phyloP scores from a whole-genome alignment of 2,113 vertebrate species.

The Bubo bubo region DNA sequence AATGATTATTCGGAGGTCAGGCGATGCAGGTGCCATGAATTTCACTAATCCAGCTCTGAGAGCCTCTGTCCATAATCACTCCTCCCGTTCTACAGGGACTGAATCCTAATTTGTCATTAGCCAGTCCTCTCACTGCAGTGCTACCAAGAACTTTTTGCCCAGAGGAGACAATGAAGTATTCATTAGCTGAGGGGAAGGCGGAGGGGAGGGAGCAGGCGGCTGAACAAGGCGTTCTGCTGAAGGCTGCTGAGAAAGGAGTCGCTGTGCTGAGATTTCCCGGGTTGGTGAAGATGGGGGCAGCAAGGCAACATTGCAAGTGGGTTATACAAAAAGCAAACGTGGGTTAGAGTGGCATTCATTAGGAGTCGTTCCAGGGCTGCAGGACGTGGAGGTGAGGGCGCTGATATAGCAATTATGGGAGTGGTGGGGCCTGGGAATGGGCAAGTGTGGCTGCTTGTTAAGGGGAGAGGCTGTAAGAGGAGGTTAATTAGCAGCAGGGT shows the following conservation, averaged over 20 bases:
- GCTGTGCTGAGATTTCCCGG: slow-evolving; percentile 54
- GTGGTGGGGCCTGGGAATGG: background rate
- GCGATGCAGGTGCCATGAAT: slow-evolving; percentile 79
- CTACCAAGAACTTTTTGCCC: slow-evolving; percentile 64
- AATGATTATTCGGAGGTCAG: slow-evolving; percentile 79
- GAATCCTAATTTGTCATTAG: slow-evolving; percentile 78
- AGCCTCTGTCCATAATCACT: slow-evolving; percentile 77
- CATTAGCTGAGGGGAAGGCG: slow-evolving; percentile 52
- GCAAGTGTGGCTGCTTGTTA: background rate
- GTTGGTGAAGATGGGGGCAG: background rate
- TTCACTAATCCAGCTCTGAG: slow-evolving; percentile 75
- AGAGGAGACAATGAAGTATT: slow-evolving; percentile 76
- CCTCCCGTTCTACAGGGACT: slow-evolving; percentile 68
- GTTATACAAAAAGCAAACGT: background rate
- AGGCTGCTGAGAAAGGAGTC: slow-evolving; percentile 70
- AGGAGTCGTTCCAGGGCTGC: background rate
- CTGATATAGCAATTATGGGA: background rate
- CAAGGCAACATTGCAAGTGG: background rate
- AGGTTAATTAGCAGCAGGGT: background rate
- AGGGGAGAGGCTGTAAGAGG: background rate
- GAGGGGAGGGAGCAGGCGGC: background rate
- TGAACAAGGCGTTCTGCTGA: slow-evolving; percentile 61
- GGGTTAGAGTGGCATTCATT: background rate
- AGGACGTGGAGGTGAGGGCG: background rate
- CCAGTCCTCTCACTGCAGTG: slow-evolving; percentile 48